Evolutionary conservation across 2,113 vertebrate genomes (phyloP).

Genomic region (Aphelocoma coerulescens): DNA sequence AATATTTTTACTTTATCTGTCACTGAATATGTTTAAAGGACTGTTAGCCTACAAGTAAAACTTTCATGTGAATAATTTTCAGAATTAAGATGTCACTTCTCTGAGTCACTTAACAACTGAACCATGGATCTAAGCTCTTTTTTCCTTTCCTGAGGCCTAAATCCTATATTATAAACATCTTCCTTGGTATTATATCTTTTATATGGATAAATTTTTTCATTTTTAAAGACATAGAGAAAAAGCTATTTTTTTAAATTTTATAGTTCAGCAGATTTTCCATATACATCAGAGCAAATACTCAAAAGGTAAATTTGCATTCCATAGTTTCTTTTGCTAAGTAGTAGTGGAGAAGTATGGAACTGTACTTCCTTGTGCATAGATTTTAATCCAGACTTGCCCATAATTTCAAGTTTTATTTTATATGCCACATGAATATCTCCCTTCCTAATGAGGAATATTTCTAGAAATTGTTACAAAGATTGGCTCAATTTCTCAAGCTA

Average conservation of each 20-base stretch:
- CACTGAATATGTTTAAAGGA: background rate
- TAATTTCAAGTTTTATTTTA: background rate
- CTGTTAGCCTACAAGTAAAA: background rate
- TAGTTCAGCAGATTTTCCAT: background rate
- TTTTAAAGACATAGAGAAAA: background rate
- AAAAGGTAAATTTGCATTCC: background rate
- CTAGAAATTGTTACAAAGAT: background rate
- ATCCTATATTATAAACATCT: background rate
- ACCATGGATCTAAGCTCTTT: background rate
- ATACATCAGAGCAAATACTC: background rate
- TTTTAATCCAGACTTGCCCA: background rate
- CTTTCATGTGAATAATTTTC: background rate
- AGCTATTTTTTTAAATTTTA: accelerated
- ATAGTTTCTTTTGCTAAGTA: background rate
- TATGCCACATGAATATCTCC: background rate
- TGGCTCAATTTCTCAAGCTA: background rate
- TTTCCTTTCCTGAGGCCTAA: background rate
- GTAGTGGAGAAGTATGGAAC: no score
- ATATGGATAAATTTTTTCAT: background rate
- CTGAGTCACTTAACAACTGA: background rate
- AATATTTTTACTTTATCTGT: background rate
- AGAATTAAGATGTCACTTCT: background rate
- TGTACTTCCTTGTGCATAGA: background rate
- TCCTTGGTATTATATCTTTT: background rate
- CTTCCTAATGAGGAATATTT: background rate